Percentiles rank a stretch among this genome's conserved stretches.
Conservation (phyloP, 2,113 vertebrate species). For the Mirza zaza region DNA sequence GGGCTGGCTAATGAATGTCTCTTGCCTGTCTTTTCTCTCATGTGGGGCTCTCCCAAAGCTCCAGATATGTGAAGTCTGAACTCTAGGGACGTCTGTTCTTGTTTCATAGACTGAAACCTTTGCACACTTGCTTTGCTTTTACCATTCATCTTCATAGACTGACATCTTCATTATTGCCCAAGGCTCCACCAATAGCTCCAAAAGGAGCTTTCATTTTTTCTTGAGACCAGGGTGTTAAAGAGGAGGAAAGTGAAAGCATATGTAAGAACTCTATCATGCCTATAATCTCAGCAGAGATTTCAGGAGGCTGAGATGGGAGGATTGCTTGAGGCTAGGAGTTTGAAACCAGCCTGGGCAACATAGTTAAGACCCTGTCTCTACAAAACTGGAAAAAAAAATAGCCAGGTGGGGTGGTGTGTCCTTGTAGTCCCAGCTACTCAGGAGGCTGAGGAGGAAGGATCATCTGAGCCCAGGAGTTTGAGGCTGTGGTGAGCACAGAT, state of each 20-base stretch:
- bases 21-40: background rate
- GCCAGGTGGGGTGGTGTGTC: too few relatives aligned
- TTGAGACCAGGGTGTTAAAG: background rate
- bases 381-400: too few relatives aligned
- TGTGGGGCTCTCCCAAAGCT: background rate
- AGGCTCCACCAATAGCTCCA: background rate
- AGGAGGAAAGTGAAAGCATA: background rate
- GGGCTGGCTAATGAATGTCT: background rate
- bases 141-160: background rate
- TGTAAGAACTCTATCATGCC: background rate
- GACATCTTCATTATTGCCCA: background rate
- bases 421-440: too few relatives aligned
- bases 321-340: too few relatives aligned
- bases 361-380: too few relatives aligned
- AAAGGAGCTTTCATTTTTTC: background rate
- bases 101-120: background rate
- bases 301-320: too few relatives aligned
- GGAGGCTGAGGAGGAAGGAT: too few relatives aligned
- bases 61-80: background rate
- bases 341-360: too few relatives aligned
- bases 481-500: too few relatives aligned
- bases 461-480: too few relatives aligned
- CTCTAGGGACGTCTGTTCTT: background rate
- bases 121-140: background rate
- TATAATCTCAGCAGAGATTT: too few relatives aligned